Conservation (phyloP, 2,113 vertebrate species). For the Ivindomyrus marchei region DNA sequence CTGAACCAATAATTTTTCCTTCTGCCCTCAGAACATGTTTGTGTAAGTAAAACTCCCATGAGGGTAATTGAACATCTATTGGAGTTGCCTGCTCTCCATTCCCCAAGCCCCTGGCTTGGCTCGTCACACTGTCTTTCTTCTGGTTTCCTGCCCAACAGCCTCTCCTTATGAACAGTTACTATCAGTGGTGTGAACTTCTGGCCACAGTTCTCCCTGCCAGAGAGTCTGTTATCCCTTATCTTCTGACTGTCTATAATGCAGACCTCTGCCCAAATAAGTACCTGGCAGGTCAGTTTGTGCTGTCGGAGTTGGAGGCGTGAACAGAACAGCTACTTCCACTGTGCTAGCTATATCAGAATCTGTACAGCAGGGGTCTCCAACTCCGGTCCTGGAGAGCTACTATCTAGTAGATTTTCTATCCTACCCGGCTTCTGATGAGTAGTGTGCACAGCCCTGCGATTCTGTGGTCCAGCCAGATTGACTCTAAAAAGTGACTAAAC, state of each 20-base stretch:
- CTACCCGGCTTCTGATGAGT: neutral
- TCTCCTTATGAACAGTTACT: neutral
- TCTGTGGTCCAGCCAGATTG: neutral
- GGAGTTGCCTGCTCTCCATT: neutral
- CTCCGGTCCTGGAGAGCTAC: no score
- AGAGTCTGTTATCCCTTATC: neutral
- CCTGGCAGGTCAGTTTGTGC: neutral
- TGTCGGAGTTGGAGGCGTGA: neutral
- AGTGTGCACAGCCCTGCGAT: neutral
- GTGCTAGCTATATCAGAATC: neutral
- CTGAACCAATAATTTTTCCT: neutral
- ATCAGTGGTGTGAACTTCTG: neutral
- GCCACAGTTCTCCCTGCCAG: neutral
- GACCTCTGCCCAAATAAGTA: neutral
- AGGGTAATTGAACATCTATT: neutral
- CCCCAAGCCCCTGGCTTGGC: neutral
- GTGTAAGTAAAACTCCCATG: neutral
- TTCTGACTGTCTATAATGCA: neutral
- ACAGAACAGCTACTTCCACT: neutral
- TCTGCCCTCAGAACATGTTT: neutral
- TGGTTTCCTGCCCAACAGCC: neutral
- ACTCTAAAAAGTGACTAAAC: neutral
- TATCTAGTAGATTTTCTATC: no score
- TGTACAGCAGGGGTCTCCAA: neutral
- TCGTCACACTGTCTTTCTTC: neutral